Evolutionary conservation across 2,113 vertebrate species (phyloP).

Genomic region (Micronycteris hirsuta): DNA sequence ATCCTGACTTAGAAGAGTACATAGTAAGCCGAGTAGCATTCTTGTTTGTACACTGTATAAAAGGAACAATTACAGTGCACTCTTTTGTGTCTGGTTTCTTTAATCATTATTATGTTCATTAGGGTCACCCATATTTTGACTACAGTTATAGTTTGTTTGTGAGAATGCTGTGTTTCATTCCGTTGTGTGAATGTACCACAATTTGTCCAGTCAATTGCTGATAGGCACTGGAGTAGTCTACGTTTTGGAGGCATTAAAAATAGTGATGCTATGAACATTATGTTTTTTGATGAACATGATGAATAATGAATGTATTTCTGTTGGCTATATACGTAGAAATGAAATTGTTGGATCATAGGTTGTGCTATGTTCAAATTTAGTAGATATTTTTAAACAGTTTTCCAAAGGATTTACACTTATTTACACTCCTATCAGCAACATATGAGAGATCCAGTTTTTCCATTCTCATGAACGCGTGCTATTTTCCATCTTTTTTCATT

Average conservation of each 20-base stretch:
- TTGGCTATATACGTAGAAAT: background rate
- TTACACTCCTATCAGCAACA: background rate
- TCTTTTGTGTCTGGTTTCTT: background rate
- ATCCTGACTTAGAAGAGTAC: background rate
- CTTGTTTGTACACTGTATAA: background rate
- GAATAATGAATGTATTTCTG: background rate
- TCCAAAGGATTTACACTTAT: background rate
- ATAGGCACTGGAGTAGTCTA: background rate
- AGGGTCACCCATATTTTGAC: background rate
- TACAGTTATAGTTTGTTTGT: background rate
- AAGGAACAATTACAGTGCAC: background rate
- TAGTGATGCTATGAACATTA: background rate
- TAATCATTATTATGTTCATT: background rate
- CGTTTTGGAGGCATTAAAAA: background rate
- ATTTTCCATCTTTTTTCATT: background rate
- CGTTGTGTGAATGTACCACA: background rate
- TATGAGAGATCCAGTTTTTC: background rate
- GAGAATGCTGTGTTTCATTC: background rate
- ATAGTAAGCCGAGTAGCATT: background rate
- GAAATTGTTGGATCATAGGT: background rate
- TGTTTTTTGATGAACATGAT: background rate
- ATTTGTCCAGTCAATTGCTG: background rate
- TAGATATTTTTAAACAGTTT: background rate
- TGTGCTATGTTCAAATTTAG: background rate
- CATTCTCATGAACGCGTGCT: background rate